Percentiles rank a stretch among this genome's conserved stretches.
phyloP scores from a whole-genome alignment of 2,113 vertebrate genomes.

The Pterocles gutturalis region DNA sequence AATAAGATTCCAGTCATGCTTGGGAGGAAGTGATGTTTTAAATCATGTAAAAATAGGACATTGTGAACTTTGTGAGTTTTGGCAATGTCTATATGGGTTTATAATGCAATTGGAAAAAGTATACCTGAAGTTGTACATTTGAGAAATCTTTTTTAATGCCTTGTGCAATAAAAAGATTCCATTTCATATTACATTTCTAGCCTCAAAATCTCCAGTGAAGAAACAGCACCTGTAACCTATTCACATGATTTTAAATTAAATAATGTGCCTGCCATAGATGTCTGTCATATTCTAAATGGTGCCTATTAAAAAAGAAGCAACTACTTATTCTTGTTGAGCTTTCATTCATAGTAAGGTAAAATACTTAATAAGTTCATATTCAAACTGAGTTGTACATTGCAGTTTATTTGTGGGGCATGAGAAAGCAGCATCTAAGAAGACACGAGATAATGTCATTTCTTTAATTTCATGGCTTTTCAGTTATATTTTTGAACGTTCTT shows the following conservation, averaged over 20 bases:
- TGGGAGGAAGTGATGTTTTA: background rate
- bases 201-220: background rate
- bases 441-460: conserved; percentile 9
- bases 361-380: conserved; percentile 17
- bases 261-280: background rate
- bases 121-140: background rate
- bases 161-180: background rate
- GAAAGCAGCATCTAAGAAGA: background rate
- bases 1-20: background rate
- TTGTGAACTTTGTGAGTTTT: background rate
- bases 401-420: background rate
- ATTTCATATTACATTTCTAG: background rate
- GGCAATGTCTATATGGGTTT: background rate
- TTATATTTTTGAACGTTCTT: background rate
- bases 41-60: background rate
- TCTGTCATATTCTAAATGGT: background rate
- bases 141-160: background rate
- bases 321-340: background rate
- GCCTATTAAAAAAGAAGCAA: background rate
- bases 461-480: background rate
- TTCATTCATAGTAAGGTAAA: conserved; percentile 19
- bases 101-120: background rate
- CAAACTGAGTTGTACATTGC: conserved; percentile 5
- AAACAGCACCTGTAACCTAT: background rate
- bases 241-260: background rate